These are phyloP conservation scores for Eremophila alpestris DNA, from an alignment of 2,797 vertebrate genomes.

Conservation along the genomic window DNA sequence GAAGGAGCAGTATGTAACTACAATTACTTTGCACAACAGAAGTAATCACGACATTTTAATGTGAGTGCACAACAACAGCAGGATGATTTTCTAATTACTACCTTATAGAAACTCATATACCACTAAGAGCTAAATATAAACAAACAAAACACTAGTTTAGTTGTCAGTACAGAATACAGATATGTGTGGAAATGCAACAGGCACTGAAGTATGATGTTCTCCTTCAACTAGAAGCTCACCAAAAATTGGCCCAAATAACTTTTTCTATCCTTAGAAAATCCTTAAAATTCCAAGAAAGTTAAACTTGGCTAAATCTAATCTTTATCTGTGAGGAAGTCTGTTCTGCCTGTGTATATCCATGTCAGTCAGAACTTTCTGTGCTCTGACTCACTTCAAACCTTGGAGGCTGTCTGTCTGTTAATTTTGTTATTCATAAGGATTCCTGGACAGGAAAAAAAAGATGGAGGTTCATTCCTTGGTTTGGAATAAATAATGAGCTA, in stretches of 20 bases:
- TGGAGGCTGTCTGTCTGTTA: background rate
- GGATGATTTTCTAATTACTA: background rate
- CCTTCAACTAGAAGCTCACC: background rate
- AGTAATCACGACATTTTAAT: background rate
- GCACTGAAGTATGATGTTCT: background rate
- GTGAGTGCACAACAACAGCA: background rate
- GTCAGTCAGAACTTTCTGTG: background rate
- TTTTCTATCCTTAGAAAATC: background rate
- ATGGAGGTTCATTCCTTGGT: slow-evolving; percentile 8
- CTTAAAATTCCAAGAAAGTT: slow-evolving; percentile 2
- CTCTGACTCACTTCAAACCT: background rate
- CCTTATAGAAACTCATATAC: background rate
- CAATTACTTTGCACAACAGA: background rate
- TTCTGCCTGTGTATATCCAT: background rate
- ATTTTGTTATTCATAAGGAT: slow-evolving; percentile 21
- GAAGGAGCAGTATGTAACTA: background rate
- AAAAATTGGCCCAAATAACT: background rate
- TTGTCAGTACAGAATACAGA: background rate
- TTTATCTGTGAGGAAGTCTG: background rate
- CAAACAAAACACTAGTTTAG: background rate
- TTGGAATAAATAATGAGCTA: slow-evolving; percentile 58
- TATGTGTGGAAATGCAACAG: background rate
- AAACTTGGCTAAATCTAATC: background rate
- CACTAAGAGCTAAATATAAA: background rate
- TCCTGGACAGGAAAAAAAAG: background rate